phyloP scores from a whole-genome alignment of 1,140 invertebrate genomes.

The Diabrotica virgifera region DNA sequence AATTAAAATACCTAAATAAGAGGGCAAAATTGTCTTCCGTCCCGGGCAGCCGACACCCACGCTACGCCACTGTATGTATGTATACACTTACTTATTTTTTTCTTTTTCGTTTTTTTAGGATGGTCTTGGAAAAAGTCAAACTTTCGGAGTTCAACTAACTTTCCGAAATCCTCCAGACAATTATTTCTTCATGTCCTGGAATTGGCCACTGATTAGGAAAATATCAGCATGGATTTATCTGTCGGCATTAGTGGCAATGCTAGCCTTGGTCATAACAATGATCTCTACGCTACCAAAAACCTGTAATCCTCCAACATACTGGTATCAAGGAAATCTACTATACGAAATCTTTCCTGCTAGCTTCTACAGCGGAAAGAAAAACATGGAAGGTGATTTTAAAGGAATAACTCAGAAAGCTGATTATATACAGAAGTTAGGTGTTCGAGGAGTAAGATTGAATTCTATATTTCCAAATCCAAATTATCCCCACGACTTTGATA shows the following conservation, averaged over 20 bases:
- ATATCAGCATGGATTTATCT: conserved; percentile 68
- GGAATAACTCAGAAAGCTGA: conserved; percentile 65
- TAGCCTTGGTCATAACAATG: conserved; percentile 66
- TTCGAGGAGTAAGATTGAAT: conserved; percentile 67
- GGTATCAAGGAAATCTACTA: conserved; percentile 78
- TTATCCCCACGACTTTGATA: conserved; percentile 68
- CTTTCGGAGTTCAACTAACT: conserved; percentile 54
- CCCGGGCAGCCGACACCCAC: too few species aligned
- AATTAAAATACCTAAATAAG: too few species aligned
- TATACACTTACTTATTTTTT: background rate
- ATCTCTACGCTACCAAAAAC: conserved; percentile 66
- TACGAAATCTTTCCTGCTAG: conserved; percentile 82
- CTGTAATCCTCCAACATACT: conserved; percentile 65
- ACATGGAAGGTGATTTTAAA: conserved; percentile 71
- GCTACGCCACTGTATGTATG: too few species aligned
- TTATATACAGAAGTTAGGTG: conserved; percentile 65
- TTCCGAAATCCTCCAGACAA: conserved; percentile 58
- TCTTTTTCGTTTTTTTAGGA: conserved; percentile 35
- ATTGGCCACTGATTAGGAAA: conserved; percentile 73
- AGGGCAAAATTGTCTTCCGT: too few species aligned
- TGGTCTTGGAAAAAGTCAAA: conserved; percentile 40
- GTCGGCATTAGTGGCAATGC: conserved; percentile 64
- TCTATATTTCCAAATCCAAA: conserved; percentile 68
- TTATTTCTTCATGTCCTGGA: conserved; percentile 73
- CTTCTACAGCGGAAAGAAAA: conserved; percentile 73